These are phyloP conservation scores for Enchytraeus crypticus DNA, from an alignment of 2,888 invertebrate species.

Conservation along the genomic window DNA sequence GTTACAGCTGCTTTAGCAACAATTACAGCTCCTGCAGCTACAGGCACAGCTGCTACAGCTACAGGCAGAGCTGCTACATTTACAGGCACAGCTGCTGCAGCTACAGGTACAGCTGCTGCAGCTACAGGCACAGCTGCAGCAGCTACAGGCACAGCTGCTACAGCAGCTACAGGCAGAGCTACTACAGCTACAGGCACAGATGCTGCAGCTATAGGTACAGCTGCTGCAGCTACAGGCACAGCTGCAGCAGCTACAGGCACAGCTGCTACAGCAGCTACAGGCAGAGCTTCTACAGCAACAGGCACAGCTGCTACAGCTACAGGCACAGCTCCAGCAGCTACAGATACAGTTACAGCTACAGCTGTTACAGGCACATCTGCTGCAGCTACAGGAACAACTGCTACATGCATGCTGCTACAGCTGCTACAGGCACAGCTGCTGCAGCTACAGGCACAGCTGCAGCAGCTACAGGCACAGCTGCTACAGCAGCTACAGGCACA, in stretches of 20 bases:
- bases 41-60: no score
- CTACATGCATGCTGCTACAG: background rate
- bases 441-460: no score
- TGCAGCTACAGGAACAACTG: background rate
- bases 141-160: no score
- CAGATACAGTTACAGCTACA: background rate
- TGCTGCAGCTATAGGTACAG: background rate
- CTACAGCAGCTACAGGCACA: no score
- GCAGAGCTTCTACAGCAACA: background rate
- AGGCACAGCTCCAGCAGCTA: background rate
- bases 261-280: background rate
- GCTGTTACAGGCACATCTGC: background rate
- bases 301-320: conserved; percentile 1
- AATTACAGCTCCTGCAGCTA: background rate
- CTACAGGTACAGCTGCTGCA: no score
- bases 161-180: background rate
- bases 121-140: no score
- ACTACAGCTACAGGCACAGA: no score
- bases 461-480: no score
- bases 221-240: background rate
- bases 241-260: background rate
- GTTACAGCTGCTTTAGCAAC: background rate
- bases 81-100: no score
- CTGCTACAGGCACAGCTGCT: no score
- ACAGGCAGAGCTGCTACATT: no score